Base-by-base conservation (phyloP, 2,888 invertebrate genomes). In the Temnothorax ravouxi region DNA sequence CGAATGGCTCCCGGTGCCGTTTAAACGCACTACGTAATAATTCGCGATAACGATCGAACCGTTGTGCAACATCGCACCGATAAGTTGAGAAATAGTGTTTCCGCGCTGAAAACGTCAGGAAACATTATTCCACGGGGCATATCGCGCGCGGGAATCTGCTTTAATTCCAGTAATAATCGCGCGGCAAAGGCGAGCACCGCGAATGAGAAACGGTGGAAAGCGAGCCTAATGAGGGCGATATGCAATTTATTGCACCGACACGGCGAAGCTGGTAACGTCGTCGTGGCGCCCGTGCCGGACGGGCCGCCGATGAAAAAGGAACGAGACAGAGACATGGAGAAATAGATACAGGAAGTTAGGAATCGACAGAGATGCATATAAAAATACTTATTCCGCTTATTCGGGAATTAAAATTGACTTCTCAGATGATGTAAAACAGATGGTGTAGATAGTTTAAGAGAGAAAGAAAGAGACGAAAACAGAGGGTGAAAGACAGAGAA, bases 171-270 rank as follows among this genome's bases (percentile, higher is more conserved):
- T 74, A 80, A 80, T 80, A 80, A 80, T 80, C 47, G 47, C 25
- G 56, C 59, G 38, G 79, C 59, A 79, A 59, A 79, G 59, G 74
- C 79, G 74, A 72, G 47, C 81, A 76, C 44, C 41, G 52, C 54
- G 81, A 72, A 64, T 41, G 81, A 81, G 79, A 76, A 81, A 72
- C 62, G 76, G 77, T 75, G 81, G 81, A 81, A 81, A 81, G 81
- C 77, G 72, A 75, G 76, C 44, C 62, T 81, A 81, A 81, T 81
- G 81, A 81, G 81, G 52, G 62, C 81, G 76, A 81, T 81, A 81
- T 81, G 77, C 44, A 81, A 81, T 75, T 81, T 75, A 75, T 81
- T 76, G 76, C 52, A 61, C 25, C 44, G 71, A 47, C 50, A 59
- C 29, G 29, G 47, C 56, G 59, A 56, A 54, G 76, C 13, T 76